Conservation (phyloP, 2,888 invertebrate species). For the Parapristionchus giblindavisi region DNA sequence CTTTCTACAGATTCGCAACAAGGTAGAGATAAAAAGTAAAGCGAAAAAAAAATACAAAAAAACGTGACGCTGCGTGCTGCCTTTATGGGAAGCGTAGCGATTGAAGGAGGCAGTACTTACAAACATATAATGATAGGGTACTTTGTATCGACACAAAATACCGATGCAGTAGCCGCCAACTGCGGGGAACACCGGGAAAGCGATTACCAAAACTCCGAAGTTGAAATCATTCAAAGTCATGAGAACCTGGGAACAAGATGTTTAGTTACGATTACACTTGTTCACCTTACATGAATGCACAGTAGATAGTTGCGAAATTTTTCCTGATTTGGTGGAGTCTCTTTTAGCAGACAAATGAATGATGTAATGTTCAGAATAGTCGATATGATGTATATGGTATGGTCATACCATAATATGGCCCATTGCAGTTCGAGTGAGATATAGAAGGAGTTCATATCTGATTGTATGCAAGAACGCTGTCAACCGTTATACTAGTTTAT, state of each 20-base stretch:
- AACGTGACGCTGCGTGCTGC: too few species aligned
- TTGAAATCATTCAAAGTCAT: conserved; percentile 1
- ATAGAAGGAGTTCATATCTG: conserved; percentile 26
- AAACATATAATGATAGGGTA: conserved; percentile 8
- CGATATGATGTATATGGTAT: neutral
- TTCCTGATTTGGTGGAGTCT: neutral
- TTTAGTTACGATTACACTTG: neutral
- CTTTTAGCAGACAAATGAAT: conserved; percentile 12
- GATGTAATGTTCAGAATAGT: neutral
- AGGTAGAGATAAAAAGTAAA: too few species aligned
- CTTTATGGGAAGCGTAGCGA: too few species aligned
- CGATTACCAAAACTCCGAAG: neutral
- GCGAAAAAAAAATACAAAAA: too few species aligned
- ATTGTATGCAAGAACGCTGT: too few species aligned
- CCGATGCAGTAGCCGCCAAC: conserved; percentile 17
- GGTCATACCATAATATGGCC: neutral
- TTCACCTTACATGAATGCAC: neutral
- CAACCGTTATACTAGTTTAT: too few species aligned
- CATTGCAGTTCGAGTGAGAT: conserved; percentile 9
- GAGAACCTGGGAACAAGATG: neutral
- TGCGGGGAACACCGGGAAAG: conserved; percentile 14
- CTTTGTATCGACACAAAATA: conserved; percentile 8
- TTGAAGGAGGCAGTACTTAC: too few species aligned
- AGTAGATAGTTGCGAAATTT: conserved; percentile 3
- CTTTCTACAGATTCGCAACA: too few species aligned